phyloP scores from a whole-genome alignment of 2,113 vertebrate species.

The Pimephales promelas region DNA sequence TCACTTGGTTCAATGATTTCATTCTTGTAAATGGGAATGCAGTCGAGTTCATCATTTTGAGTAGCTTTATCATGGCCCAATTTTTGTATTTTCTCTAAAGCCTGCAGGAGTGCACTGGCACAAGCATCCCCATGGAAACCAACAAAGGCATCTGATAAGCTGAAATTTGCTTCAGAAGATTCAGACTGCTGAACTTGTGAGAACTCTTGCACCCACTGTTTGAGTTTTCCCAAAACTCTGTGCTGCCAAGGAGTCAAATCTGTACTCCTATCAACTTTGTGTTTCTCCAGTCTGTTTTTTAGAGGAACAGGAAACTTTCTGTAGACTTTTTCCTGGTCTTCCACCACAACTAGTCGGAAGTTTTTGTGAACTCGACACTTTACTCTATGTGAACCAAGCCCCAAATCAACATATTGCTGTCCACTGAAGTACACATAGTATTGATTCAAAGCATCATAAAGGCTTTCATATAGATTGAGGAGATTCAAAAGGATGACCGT shows the following conservation, averaged over 20 bases:
- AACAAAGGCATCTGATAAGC: slow-evolving; percentile 70
- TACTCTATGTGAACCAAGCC: slow-evolving; percentile 80
- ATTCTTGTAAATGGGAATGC: background rate
- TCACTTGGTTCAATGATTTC: background rate
- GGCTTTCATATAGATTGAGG: slow-evolving; percentile 81
- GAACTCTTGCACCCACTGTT: slow-evolving; percentile 69
- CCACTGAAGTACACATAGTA: slow-evolving; percentile 77
- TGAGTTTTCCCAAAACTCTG: slow-evolving; percentile 67
- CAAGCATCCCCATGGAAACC: slow-evolving; percentile 77
- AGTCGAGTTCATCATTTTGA: slow-evolving; percentile 3
- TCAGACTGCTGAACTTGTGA: slow-evolving; percentile 15
- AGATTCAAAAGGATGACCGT: slow-evolving; percentile 80
- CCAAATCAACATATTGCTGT: slow-evolving; percentile 80
- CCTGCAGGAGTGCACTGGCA: slow-evolving; percentile 75
- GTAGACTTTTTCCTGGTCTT: slow-evolving; percentile 80
- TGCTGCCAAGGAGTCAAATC: slow-evolving; percentile 72
- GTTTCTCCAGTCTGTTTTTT: slow-evolving; percentile 81
- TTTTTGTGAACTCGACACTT: slow-evolving; percentile 77
- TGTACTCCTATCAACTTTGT: slow-evolving; percentile 76
- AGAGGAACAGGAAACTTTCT: slow-evolving; percentile 77
- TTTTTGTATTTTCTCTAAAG: slow-evolving; percentile 61
- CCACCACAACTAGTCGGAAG: slow-evolving; percentile 78
- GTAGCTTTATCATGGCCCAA: background rate
- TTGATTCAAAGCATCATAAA: slow-evolving; percentile 81
- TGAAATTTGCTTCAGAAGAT: slow-evolving; percentile 57